These are phyloP conservation scores for Coronaproctus castanopsis DNA, from an alignment of 2,888 invertebrate species.

Conservation along the genomic window DNA sequence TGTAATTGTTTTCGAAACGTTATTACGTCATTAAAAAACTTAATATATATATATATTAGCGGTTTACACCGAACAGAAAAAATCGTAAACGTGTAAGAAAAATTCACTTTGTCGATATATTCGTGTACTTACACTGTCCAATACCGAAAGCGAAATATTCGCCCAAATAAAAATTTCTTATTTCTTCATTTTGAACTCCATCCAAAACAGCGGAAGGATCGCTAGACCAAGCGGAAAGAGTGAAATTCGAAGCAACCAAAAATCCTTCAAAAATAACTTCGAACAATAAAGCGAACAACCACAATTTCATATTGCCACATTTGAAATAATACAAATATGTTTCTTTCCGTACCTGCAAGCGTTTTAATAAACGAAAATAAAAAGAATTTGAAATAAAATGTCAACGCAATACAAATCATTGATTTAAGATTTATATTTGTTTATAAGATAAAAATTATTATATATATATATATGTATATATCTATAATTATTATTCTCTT, in stretches of 20 bases:
- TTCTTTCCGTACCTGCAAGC: constrained; percentile 59
- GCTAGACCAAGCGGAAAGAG: constrained; percentile 64
- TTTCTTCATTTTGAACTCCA: constrained; percentile 25
- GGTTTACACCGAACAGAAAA: too few relatives aligned
- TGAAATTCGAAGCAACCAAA: constrained; percentile 68
- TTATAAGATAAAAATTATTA: too few relatives aligned
- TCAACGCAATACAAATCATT: too few relatives aligned
- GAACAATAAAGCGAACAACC: constrained; percentile 50
- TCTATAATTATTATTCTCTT: too few relatives aligned
- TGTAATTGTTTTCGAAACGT: too few relatives aligned
- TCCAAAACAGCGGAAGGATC: constrained; percentile 32
- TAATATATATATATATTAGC: too few relatives aligned
- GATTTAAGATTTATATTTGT: too few relatives aligned
- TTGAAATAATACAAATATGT: constrained; percentile 71
- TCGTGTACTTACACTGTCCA: constrained; percentile 49
- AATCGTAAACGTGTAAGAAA: constrained; percentile 1
- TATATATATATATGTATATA: too few relatives aligned
- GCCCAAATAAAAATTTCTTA: constrained; percentile 60
- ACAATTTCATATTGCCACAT: constrained; percentile 58
- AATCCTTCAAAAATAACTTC: constrained; percentile 64
- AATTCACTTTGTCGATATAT: constrained; percentile 7
- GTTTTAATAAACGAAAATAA: too few relatives aligned
- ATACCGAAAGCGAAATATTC: constrained; percentile 76
- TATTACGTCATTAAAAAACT: too few relatives aligned
- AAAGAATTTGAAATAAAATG: too few relatives aligned